These are phyloP conservation scores for Semnornis frantzii DNA, from an alignment of 2,113 vertebrate species.

Conservation along the genomic window DNA sequence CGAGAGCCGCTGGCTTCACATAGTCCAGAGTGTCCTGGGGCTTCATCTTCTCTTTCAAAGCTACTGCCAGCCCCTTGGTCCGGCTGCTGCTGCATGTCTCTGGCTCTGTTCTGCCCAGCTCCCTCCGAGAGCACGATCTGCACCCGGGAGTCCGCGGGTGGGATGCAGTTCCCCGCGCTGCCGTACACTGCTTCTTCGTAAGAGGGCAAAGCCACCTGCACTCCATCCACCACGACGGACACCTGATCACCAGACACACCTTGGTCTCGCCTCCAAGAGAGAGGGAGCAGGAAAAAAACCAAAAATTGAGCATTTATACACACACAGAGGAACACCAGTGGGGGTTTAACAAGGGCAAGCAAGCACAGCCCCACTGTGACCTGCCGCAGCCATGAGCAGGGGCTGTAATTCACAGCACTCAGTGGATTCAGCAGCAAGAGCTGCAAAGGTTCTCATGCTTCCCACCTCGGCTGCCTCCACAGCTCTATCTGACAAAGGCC, in stretches of 20 bases:
- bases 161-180: slow-evolving; percentile 82
- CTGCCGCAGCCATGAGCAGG: not conserved
- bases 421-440: not conserved
- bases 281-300: too few species aligned
- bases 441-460: not conserved
- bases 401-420: not conserved
- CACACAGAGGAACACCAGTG: not conserved
- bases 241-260: slow-evolving; percentile 90
- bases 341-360: not conserved
- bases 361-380: not conserved
- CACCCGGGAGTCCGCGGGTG: slow-evolving; percentile 85
- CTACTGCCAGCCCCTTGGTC: slow-evolving; percentile 64
- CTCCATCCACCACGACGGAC: slow-evolving; percentile 95
- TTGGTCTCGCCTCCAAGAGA: slow-evolving; percentile 86
- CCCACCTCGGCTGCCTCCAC: not conserved
- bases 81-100: slow-evolving; percentile 67
- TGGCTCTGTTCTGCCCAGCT: slow-evolving; percentile 62
- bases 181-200: slow-evolving; percentile 98
- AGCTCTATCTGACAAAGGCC: not conserved
- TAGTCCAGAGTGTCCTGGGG: slow-evolving; percentile 77
- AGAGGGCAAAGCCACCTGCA: slow-evolving; percentile 93
- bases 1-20: slow-evolving; percentile 86
- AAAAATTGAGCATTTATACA: not conserved
- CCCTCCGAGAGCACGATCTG: slow-evolving; percentile 94
- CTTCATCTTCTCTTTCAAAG: slow-evolving; percentile 78